Percentiles rank a stretch among this genome's conserved stretches.
Conservation (phyloP, 2,113 vertebrate genomes). For the Balaenoptera acutorostrata region DNA sequence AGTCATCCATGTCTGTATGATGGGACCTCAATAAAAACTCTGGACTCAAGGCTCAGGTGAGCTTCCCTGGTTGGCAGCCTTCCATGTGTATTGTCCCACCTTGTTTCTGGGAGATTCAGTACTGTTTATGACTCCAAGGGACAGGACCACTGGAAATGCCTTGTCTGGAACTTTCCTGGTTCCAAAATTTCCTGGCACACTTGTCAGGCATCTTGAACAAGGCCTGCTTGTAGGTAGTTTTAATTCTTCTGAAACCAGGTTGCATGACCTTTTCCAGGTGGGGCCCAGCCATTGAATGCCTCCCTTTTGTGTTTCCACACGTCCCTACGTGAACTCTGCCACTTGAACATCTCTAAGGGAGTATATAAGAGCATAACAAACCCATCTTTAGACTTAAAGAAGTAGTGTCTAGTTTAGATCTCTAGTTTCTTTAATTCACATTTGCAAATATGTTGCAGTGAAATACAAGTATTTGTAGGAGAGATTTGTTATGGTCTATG, state of each 20-base stretch:
- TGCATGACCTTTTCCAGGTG: background rate
- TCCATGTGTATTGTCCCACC: background rate
- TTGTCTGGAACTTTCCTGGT: background rate
- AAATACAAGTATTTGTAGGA: background rate
- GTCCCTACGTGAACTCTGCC: background rate
- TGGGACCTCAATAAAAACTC: background rate
- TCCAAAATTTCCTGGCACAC: background rate
- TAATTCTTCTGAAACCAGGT: background rate
- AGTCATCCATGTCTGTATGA: background rate
- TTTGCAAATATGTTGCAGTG: background rate
- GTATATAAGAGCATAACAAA: background rate
- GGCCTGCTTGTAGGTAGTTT: background rate
- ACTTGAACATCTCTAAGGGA: background rate
- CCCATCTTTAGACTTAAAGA: background rate
- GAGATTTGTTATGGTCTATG: background rate
- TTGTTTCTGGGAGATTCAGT: background rate
- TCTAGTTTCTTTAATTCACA: background rate
- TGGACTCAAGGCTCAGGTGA: background rate
- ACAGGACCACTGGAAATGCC: background rate
- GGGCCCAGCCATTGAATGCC: rapidly evolving
- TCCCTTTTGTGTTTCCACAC: background rate
- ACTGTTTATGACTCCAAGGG: background rate
- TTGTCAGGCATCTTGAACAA: background rate
- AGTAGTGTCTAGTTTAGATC: background rate
- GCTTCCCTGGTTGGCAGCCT: background rate